Conservation (phyloP, 2,113 vertebrate genomes). For the Marmota flaviventris region DNA sequence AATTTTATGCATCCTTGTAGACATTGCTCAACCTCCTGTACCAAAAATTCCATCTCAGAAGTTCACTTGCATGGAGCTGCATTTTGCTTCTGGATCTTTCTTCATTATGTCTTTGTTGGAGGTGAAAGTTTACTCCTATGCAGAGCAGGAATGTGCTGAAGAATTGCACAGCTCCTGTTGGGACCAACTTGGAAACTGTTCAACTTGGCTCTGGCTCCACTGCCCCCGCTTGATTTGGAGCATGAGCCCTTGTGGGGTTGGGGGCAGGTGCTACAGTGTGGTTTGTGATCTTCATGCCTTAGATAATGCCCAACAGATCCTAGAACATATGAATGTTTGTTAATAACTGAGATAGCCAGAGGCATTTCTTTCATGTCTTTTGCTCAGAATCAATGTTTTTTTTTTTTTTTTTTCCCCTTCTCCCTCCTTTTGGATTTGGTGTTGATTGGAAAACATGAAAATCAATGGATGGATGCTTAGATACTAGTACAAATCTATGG, state of each 20-base stretch:
- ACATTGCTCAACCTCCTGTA: background rate
- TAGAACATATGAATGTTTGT: background rate
- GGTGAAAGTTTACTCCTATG: background rate
- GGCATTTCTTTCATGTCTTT: background rate
- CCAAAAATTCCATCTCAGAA: background rate
- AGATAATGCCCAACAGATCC: background rate
- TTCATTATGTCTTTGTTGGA: background rate
- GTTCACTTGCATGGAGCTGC: background rate
- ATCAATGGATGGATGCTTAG: background rate
- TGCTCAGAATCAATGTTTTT: conserved; percentile 10
- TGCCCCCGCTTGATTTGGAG: background rate
- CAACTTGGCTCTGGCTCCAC: rapidly evolving
- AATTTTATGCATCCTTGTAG: background rate
- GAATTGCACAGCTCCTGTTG: background rate
- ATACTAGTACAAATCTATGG: background rate
- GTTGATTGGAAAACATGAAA: conserved; percentile 53
- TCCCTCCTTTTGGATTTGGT: background rate
- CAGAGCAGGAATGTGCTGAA: background rate
- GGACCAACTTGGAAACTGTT: background rate
- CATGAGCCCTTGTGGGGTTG: background rate
- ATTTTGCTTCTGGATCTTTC: background rate
- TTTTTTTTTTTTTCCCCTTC: too few species aligned
- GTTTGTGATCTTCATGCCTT: background rate
- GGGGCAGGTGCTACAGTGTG: background rate
- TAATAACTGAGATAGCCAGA: background rate